phyloP scores from a whole-genome alignment of 2,888 invertebrate genomes.

The Antheraea yamamai region DNA sequence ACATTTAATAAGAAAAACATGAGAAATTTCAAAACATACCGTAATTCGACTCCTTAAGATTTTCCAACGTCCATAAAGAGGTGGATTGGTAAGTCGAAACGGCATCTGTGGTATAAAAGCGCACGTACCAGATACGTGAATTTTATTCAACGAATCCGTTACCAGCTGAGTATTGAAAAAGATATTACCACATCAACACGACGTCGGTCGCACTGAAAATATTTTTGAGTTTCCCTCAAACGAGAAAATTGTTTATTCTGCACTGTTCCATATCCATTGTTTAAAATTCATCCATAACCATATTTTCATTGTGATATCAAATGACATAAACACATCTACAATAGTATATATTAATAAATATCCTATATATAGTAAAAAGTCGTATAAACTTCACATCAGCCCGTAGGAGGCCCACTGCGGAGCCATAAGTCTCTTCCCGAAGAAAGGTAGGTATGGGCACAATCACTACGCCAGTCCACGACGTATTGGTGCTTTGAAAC shows the following conservation, averaged over 20 bases:
- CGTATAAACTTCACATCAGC: no score
- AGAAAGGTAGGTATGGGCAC: no score
- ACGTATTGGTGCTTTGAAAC: no score
- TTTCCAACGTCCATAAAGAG: background rate
- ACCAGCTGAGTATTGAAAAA: slow-evolving; percentile 49
- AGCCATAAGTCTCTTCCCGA: no score
- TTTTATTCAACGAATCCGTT: slow-evolving; percentile 61
- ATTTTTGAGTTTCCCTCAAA: slow-evolving; percentile 29
- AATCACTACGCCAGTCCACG: no score
- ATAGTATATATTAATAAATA: no score
- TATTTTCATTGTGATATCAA: no score
- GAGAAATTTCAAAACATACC: background rate
- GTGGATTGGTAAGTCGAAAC: slow-evolving; percentile 35
- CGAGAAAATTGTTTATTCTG: no score
- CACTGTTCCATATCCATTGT: background rate
- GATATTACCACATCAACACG: slow-evolving; percentile 39
- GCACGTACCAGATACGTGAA: slow-evolving; percentile 52
- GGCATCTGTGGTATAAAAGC: slow-evolving; percentile 49
- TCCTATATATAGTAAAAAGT: no score
- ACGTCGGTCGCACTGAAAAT: slow-evolving; percentile 34
- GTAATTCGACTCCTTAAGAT: background rate
- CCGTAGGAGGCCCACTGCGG: no score
- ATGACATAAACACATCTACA: no score
- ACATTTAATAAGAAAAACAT: no score
- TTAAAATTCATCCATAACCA: background rate